Evolutionary conservation across 2,113 vertebrate genomes (phyloP), one percentile per base, ranked within the genome.

Genomic region (Promerops cafer): DNA sequence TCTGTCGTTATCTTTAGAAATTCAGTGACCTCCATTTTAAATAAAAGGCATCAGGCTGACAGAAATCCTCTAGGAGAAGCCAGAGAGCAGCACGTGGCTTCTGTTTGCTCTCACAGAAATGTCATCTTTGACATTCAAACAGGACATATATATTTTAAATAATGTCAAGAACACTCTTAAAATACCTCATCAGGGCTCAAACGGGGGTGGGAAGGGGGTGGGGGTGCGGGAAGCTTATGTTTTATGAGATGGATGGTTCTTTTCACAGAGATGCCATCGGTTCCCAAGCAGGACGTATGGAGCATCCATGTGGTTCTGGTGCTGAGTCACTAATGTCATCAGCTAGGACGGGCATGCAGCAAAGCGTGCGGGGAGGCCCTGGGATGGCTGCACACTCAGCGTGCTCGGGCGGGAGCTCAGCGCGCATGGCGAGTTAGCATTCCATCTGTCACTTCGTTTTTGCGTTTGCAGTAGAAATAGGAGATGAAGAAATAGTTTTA

Each of bases 181-280:
- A 97, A 97, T 93, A 96, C 95, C 94, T 97, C 92, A 75, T 94
- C 92, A 88, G 89, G 95, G 93, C 92, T 96, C 87, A 89, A 85
- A 97, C 11, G 20, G 68, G 84, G 90, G 91, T 66, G 88, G 90
- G 82, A 35, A 47, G 72, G 37, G 72, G 35, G 53, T 45, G 88
- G 59, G 88, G 81, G 74, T 85, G 88, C 0, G 18, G 92, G 77
- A 80, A 94, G 87, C 91, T 95, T 83, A 98, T 98, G 98, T 95
- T 98, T 96, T 79, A 98, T 98, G 98, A 97, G 94, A 98, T 98
- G 98, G 95, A 98, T 97, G 97, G 79, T 93, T 97, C 97, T 96
- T 95, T 95, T 87, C 92, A 97, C 90, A 97, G 96, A 98, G 97
- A 98, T 90, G 94, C 39, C 96, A 80, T 96, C 50, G n/a, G 90